Evolutionary conservation across 2,113 vertebrate species (phyloP).

Genomic region (Ciconia stormi): DNA sequence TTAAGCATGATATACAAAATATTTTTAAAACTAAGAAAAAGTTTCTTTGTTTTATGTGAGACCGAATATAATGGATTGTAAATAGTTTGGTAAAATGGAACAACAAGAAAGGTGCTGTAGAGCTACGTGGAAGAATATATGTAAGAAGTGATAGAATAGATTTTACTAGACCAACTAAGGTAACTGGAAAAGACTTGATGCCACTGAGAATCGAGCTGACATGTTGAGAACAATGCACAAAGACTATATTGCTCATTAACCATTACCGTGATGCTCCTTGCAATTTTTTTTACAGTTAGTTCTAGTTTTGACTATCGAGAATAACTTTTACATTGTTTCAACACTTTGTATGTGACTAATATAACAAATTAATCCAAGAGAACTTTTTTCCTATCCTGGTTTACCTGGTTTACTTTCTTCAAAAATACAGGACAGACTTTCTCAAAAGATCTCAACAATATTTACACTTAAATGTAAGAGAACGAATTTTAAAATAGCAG

Average conservation of each 20-base stretch:
- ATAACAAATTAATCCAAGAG: not conserved
- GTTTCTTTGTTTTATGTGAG: not conserved
- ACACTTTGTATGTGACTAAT: not conserved
- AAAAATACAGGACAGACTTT: not conserved
- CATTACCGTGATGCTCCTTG: not conserved
- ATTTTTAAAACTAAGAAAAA: not conserved
- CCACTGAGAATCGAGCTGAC: not conserved
- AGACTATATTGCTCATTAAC: not conserved
- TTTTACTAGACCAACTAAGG: not conserved
- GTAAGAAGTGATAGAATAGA: not conserved
- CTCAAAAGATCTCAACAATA: not conserved
- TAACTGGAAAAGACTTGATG: not conserved
- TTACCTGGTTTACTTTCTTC: not conserved
- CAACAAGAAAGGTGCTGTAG: not conserved
- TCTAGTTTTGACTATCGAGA: not conserved
- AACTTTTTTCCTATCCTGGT: not conserved
- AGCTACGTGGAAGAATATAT: not conserved
- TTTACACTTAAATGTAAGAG: not conserved
- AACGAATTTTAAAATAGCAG: not conserved
- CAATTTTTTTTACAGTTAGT: not conserved
- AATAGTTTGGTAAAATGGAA: not conserved
- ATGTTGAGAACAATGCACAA: not conserved
- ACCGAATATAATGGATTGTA: not conserved
- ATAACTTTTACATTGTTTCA: not conserved
- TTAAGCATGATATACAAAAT: not conserved